Base-by-base conservation (phyloP, 2,797 vertebrate species). In the Phoeniculus purpureus region DNA sequence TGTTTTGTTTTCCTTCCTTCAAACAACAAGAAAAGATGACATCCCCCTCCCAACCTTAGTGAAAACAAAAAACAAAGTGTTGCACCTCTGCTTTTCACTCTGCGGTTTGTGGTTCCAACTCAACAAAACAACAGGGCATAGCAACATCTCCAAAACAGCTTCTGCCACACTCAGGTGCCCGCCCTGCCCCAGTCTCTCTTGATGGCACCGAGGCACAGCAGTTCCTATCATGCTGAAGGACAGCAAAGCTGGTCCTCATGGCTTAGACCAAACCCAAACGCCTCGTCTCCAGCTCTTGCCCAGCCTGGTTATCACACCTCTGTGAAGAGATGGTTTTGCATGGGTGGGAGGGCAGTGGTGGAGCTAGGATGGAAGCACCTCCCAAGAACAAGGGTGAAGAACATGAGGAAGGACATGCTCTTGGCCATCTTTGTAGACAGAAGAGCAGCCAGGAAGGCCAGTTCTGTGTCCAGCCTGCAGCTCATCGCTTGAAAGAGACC, bases 101-200 rank as follows among this genome's bases (percentile, higher is more conserved):
- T 82, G 94, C 2, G 86, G 93, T 94, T 90, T 97, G 94, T 94
- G 94, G 95, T 94, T 94, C 73, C 81, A 87, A 61, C 81, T 84
- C 80, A 92, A 94, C 87, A 87, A 65, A 96, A 88, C 90, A 86
- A 81, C 40, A 58, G 27, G 40, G 58, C 92, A 71, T 55, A 82
- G 72, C 81, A 94, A 92, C 61, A 0, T 37, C 88, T 94, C 91
- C 93, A 94, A 95, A 96, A 91, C 89, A 94, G 73, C 67, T 51
- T 32, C 37, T 2, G 2, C 65, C 66, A 70, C 6, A 0, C 29
- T 72, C 79, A 6, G 0, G 11, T 68, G 81, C 81, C 68, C 4
- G 2, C 55, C 59, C 59, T 72, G 32, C 72, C 31, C 2, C 0
- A 78, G 9, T 4, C 54, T 27, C 40, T n/a, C 26, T 12, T 0